Conservation (phyloP, 2,113 vertebrate species). For the Madoqua kirkii region DNA sequence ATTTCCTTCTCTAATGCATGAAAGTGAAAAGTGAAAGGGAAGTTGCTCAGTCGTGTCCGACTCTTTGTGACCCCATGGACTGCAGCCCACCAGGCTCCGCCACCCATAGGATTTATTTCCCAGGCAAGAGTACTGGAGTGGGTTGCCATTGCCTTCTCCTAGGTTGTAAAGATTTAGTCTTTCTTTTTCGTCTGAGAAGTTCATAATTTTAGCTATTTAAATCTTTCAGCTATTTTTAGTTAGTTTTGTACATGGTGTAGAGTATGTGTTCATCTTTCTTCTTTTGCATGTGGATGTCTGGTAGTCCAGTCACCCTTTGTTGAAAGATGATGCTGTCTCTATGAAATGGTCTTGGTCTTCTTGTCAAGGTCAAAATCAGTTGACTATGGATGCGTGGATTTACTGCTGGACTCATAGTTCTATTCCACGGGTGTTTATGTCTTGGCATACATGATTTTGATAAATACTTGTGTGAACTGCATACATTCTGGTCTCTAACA, state of each 20-base stretch:
- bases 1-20: too few relatives aligned
- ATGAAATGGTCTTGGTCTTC: background rate
- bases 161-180: background rate
- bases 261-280: background rate
- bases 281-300: background rate
- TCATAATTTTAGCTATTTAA: background rate
- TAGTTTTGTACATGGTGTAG: background rate
- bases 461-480: background rate
- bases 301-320: background rate
- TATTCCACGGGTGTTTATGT: background rate
- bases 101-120: too few relatives aligned
- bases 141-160: too few relatives aligned
- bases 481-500: background rate
- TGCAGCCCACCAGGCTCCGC: too few relatives aligned
- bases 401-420: background rate
- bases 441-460: background rate
- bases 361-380: background rate
- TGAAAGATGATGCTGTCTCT: background rate
- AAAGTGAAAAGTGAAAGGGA: too few relatives aligned
- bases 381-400: background rate
- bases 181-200: background rate
- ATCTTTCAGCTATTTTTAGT: background rate
- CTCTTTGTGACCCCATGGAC: too few relatives aligned
- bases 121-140: too few relatives aligned
- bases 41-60: too few relatives aligned